phyloP scores from a whole-genome alignment of 2,888 invertebrate genomes.

The Pyrochroa serraticornis region DNA sequence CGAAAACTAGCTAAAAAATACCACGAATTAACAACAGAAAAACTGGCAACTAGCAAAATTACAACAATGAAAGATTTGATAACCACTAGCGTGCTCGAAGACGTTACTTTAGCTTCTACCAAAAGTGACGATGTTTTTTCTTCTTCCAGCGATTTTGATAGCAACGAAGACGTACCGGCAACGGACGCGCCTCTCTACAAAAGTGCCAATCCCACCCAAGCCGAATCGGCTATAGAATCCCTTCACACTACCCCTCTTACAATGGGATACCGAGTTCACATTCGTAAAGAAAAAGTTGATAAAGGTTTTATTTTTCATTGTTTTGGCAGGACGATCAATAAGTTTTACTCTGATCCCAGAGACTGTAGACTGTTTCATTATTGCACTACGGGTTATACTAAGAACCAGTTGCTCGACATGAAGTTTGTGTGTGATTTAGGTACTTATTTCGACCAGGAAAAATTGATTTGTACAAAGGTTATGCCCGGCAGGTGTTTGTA shows the following conservation, averaged over 20 bases:
- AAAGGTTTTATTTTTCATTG: slow-evolving; percentile 61
- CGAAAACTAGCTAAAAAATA: slow-evolving; percentile 11
- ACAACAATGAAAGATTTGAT: slow-evolving; percentile 24
- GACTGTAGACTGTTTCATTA: slow-evolving; percentile 67
- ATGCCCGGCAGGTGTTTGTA: slow-evolving; percentile 55
- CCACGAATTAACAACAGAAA: slow-evolving; percentile 19
- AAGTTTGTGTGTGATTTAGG: slow-evolving; percentile 66
- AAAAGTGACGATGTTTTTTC: slow-evolving; percentile 14
- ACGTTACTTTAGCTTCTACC: slow-evolving; percentile 26
- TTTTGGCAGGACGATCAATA: slow-evolving; percentile 61
- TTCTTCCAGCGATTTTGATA: neutral
- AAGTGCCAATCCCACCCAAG: slow-evolving; percentile 54
- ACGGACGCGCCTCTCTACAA: slow-evolving; percentile 52
- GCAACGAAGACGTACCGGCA: slow-evolving; percentile 23
- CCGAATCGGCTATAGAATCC: slow-evolving; percentile 42
- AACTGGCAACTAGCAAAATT: slow-evolving; percentile 34
- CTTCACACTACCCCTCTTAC: slow-evolving; percentile 52
- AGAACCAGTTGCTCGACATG: slow-evolving; percentile 64
- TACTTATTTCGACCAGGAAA: slow-evolving; percentile 62
- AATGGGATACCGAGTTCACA: slow-evolving; percentile 49
- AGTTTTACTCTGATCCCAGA: slow-evolving; percentile 64
- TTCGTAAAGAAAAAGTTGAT: slow-evolving; percentile 40
- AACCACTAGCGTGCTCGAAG: slow-evolving; percentile 13
- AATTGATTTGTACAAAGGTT: slow-evolving; percentile 59
- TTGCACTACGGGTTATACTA: slow-evolving; percentile 65